Base-by-base conservation (phyloP, 2,888 invertebrate species). In the Lycia hirtaria region DNA sequence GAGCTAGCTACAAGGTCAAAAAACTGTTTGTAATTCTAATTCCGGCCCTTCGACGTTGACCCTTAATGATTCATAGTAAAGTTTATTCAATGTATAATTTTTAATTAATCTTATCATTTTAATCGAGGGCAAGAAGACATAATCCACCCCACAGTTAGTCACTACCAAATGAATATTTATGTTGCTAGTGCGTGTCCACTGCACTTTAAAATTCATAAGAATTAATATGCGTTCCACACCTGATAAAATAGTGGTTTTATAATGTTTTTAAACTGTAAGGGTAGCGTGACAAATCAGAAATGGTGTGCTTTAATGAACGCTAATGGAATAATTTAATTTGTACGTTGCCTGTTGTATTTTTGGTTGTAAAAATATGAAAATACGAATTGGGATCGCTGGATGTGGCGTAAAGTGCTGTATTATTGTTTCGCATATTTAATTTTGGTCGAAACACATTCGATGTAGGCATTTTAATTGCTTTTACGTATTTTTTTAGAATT, bases 131-230 rank as follows among this genome's bases (percentile, higher is more conserved):
- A 2, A 6, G n/a, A 32, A 14, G 4, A 20, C 20, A n/a, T 0
- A 7, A 20, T 20, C 41, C 44, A 56, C 59, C 57, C 45, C 43
- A 37, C 9, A 58, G 52, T 59, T 59, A 63, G 59, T 57, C 59
- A 63, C 52, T 43, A 48, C 17, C 32, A 28, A 63, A 68, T 67
- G 56, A 60, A 67, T 64, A 69, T 69, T 61, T 67, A 67, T 68
- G 61, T 5, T 63, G 63, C 54, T 65, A 58, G 51, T 65, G 67
- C 70, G 67, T 70, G 70, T 51, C 43, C 53, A 48, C 50, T 66
- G 60, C 58, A 67, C 54, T 67, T 65, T 53, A 50, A n/a, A 62
- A 64, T 54, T 52, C 49, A 61, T 59, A 54, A 55, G 54, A 54
- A 63, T 60, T 52, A 62, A 62, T 60, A 61, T 62, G 54, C 64